Percentiles rank a stretch among this genome's conserved stretches.
These are phyloP conservation scores for Sphenopsis melanotis DNA, from an alignment of 2,797 vertebrate genomes.

Conservation along the genomic window DNA sequence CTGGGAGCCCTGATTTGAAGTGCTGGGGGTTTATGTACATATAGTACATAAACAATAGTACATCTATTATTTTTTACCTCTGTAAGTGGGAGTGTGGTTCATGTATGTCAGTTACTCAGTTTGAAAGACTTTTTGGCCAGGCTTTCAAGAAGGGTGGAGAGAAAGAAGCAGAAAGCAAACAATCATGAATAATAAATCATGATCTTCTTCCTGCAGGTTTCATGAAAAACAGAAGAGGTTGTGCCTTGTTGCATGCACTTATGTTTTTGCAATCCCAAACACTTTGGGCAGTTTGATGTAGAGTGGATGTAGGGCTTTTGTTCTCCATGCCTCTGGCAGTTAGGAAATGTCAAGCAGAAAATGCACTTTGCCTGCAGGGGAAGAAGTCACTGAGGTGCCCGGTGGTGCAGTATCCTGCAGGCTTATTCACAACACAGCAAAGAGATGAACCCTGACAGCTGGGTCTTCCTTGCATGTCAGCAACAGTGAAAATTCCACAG, in stretches of 20 bases:
- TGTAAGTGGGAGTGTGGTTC: neutral
- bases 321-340: slow-evolving; percentile 9
- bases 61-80: neutral
- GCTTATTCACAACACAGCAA: neutral
- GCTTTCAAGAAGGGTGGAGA: neutral
- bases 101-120: neutral
- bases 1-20: neutral
- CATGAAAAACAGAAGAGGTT: neutral
- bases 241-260: neutral
- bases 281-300: neutral
- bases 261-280: neutral
- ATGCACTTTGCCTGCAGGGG: slow-evolving; percentile 33
- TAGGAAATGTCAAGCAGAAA: slow-evolving; percentile 63
- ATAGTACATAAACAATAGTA: too few species aligned
- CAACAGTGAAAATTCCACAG: neutral
- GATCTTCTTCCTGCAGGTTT: neutral
- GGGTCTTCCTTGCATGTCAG: neutral
- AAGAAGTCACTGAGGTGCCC: neutral
- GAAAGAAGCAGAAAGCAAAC: neutral
- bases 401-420: neutral
- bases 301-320: neutral
- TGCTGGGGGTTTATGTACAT: neutral
- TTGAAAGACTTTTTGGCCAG: neutral
- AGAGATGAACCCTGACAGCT: slow-evolving; percentile 44
- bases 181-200: slow-evolving; percentile 12